These are phyloP conservation scores for Phataginus tetradactyla DNA, from an alignment of 2,797 vertebrate genomes.

Conservation along the genomic window DNA sequence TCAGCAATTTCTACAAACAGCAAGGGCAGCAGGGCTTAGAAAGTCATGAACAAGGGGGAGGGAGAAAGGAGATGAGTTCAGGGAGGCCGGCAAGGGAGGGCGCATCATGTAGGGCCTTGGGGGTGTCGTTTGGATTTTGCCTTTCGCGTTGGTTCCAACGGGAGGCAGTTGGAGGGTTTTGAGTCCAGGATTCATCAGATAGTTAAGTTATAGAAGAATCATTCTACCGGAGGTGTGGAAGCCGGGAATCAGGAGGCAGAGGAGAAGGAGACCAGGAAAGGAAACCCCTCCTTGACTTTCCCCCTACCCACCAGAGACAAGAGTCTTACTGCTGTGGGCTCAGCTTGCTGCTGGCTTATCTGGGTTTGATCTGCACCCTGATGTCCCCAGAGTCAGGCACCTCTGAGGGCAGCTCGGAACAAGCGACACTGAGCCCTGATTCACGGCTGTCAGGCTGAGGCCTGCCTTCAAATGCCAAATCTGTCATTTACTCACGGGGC, in stretches of 20 bases:
- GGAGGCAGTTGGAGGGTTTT: neutral
- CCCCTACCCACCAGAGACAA: neutral
- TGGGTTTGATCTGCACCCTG: neutral
- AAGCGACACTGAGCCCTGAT: neutral
- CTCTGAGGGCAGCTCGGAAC: neutral
- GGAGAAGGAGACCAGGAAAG: neutral
- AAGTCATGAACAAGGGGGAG: neutral
- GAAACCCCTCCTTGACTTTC: no score
- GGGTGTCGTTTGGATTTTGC: neutral
- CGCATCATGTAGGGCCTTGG: neutral
- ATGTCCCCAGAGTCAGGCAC: neutral
- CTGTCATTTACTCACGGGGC: neutral
- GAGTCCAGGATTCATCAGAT: neutral
- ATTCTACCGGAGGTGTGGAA: neutral
- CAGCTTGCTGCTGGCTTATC: neutral
- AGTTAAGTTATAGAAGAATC: neutral
- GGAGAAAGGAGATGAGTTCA: neutral
- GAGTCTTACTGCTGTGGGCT: neutral
- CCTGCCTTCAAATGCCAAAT: neutral
- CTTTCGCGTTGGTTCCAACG: neutral
- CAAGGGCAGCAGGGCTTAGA: neutral
- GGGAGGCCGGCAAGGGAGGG: no score
- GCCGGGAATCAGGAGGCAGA: neutral
- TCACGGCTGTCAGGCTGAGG: neutral
- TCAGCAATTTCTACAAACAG: neutral